Percentiles rank a stretch among this genome's conserved stretches.
Evolutionary conservation across 2,797 vertebrate species (phyloP).

Genomic region (Mycteria americana): DNA sequence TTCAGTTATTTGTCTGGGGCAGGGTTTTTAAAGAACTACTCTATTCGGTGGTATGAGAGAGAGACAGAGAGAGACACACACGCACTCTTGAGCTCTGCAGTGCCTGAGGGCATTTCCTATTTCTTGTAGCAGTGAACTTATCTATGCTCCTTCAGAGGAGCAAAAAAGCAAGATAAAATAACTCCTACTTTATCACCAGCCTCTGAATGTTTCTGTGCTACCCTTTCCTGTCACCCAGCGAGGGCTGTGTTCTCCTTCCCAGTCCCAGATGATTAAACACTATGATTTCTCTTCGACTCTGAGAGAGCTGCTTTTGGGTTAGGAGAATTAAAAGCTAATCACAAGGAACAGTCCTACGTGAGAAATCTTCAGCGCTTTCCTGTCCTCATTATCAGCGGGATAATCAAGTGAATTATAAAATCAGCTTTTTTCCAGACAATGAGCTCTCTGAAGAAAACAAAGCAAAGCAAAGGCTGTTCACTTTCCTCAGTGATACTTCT

Average conservation of each 20-base stretch:
- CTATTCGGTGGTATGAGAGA: background rate
- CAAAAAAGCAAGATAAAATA: slow-evolving; percentile 36
- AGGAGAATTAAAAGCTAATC: slow-evolving; percentile 5
- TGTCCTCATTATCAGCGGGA: background rate
- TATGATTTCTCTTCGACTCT: background rate
- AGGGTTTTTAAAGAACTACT: background rate
- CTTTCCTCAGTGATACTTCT: background rate
- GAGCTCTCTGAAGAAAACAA: slow-evolving; percentile 19
- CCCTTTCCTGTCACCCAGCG: background rate
- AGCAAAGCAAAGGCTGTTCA: background rate
- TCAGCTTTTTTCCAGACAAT: background rate
- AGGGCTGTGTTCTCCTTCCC: background rate
- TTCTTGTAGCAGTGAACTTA: slow-evolving; percentile 45
- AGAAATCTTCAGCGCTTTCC: background rate
- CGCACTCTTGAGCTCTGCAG: background rate
- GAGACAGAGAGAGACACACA: background rate
- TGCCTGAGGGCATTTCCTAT: slow-evolving; percentile 40
- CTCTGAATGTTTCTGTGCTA: background rate
- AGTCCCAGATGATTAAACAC: slow-evolving; percentile 30
- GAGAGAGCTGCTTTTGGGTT: background rate
- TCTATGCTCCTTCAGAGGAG: slow-evolving; percentile 30
- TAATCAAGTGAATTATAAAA: slow-evolving; percentile 9
- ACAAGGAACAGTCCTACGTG: background rate
- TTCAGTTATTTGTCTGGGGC: background rate
- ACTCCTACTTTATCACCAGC: slow-evolving; percentile 20